Evolutionary conservation across 2,888 invertebrate species (phyloP).

Genomic region (Calameuta pallipes): DNA sequence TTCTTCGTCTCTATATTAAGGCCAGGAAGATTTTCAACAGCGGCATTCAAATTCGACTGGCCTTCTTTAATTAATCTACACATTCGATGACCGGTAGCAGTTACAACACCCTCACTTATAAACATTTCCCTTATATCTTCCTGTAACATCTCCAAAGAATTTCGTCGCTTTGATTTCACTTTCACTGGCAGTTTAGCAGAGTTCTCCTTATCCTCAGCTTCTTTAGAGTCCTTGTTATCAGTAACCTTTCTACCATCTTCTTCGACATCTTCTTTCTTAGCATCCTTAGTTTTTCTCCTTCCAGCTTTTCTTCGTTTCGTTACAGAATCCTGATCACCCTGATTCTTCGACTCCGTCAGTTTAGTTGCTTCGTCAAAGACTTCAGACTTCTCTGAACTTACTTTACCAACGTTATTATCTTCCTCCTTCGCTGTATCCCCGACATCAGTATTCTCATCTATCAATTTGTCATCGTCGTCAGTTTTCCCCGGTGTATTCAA

Average conservation of each 20-base stretch:
- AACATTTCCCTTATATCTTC: constrained; percentile 80
- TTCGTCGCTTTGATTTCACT: constrained; percentile 46
- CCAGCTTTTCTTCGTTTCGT: constrained; percentile 5
- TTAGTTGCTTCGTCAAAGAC: not conserved
- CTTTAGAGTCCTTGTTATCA: constrained; percentile 28
- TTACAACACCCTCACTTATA: constrained; percentile 73
- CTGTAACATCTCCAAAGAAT: constrained; percentile 74
- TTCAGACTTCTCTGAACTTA: not conserved
- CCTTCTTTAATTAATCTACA: constrained; percentile 72
- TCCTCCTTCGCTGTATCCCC: not conserved
- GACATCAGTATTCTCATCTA: not conserved
- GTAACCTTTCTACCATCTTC: constrained; percentile 18
- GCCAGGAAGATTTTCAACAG: constrained; percentile 13
- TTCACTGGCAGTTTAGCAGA: not conserved
- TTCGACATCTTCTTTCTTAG: constrained; percentile 21
- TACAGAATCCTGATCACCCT: not conserved
- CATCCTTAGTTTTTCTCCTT: constrained; percentile 1
- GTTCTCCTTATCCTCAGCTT: constrained; percentile 26
- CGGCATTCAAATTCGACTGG: constrained; percentile 36
- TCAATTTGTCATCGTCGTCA: constrained; percentile 8
- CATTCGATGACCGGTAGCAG: constrained; percentile 74
- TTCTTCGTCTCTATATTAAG: constrained; percentile 33
- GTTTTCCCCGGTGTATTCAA: constrained; percentile 12
- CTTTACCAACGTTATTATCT: not conserved
- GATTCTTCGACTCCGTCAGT: not conserved